Base-by-base conservation (phyloP, 2,113 vertebrate genomes). In the Chrysochloris asiatica region DNA sequence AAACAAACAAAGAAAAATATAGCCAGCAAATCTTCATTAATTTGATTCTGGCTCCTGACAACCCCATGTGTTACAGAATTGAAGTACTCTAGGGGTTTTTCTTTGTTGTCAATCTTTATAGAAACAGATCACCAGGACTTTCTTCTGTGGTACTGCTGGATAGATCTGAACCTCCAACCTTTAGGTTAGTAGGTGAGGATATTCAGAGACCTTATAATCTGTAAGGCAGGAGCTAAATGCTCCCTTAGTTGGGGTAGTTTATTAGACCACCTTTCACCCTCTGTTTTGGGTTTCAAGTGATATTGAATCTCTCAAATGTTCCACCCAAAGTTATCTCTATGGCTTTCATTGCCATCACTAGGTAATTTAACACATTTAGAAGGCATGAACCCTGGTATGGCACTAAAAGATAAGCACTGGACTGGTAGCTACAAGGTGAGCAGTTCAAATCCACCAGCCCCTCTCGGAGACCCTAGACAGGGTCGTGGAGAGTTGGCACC, bases 191-290 rank as follows among this genome's bases (percentile, higher is more conserved):
- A 69, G 33, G 10, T 69, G 67, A 38, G 6, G 67, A 17, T 36
- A 69, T 19, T 3, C 36, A 10, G 67, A 69, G 67, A 38, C 36
- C 67, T 69, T 22, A 22, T 22, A 8, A 38, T 69, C 67, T 69
- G 17, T 69, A 69, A 69, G 2, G 69, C 36, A 50, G 45, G 80
- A 69, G 28, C 36, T 65, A 33, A 43, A 47, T 86, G 69, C 54
- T 59, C n/a, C n/a, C 54, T 83, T 54, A 77, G 21, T 28, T 71
- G 11, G 21, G 0, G 0, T 45, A 50, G 28, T 28, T 93, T 24
- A 76, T 82, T 75, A 71, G 54, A 45, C 36, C 41, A 71, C 41
- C 33, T 92, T 78, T 69, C 86, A 89, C n/a, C 50, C 80, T 56
- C 17, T 89, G 52, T 76, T 54, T 65, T 36, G 61, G 38, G 50